A percentile compares a stretch with the other conserved stretches of the same genome.
Evolutionary conservation across 1,140 invertebrate species (phyloP).

Genomic region (Gonioctena quinquepunctata): DNA sequence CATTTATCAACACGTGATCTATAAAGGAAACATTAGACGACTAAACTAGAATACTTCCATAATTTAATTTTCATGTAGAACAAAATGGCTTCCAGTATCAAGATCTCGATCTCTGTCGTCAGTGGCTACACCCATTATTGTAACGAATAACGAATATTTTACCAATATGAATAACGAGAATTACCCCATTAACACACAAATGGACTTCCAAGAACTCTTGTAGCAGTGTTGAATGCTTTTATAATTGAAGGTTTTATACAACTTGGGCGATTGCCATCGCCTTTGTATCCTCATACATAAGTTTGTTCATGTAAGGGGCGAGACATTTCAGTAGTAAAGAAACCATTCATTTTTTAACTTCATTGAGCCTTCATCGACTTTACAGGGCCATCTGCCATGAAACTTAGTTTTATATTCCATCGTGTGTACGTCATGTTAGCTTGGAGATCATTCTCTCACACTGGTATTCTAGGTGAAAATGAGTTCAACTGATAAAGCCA

Average conservation of each 20-base stretch:
- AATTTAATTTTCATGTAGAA: not conserved
- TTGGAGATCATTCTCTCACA: too few relatives aligned
- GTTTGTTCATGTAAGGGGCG: too few relatives aligned
- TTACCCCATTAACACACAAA: constrained; percentile 1
- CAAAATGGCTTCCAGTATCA: not conserved
- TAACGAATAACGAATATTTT: not conserved
- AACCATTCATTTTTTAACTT: too few relatives aligned
- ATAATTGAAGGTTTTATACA: not conserved
- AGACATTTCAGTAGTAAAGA: too few relatives aligned
- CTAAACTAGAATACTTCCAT: not conserved
- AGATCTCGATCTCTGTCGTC: not conserved
- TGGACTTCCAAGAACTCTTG: not conserved
- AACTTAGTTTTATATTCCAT: too few relatives aligned
- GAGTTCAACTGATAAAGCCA: too few relatives aligned
- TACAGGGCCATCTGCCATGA: too few relatives aligned
- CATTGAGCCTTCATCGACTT: too few relatives aligned
- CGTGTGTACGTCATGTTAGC: too few relatives aligned
- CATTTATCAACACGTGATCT: too few relatives aligned
- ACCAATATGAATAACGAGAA: constrained; percentile 4
- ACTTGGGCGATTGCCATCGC: not conserved
- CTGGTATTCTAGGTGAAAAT: too few relatives aligned
- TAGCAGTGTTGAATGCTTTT: not conserved
- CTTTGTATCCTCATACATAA: not conserved
- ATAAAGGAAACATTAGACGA: not conserved
- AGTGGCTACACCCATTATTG: not conserved